phyloP scores from a whole-genome alignment of 1,140 invertebrate genomes.

The Penaeus indicus region DNA sequence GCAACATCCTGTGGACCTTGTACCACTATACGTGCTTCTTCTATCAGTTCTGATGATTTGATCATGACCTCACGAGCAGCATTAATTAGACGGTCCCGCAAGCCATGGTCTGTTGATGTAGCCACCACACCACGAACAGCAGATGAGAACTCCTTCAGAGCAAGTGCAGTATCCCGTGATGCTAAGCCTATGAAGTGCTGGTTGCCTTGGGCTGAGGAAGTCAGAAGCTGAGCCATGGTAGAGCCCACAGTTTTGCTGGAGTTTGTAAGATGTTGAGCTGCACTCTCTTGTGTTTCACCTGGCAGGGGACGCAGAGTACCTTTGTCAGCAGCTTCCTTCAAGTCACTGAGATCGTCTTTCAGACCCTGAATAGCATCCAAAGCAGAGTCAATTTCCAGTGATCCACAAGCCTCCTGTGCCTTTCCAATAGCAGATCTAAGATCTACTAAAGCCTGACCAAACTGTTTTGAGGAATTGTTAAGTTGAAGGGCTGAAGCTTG shows the following conservation, averaged over 20 bases:
- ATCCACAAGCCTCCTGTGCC: constrained; percentile 88
- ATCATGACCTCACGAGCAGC: constrained; percentile 81
- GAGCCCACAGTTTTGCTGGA: constrained; percentile 78
- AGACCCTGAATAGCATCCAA: constrained; percentile 84
- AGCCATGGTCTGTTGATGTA: constrained; percentile 76
- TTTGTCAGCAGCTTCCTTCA: constrained; percentile 80
- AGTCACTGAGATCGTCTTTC: constrained; percentile 85
- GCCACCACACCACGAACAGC: constrained; percentile 82
- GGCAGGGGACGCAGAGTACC: constrained; percentile 85
- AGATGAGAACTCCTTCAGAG: constrained; percentile 79
- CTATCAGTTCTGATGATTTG: constrained; percentile 61
- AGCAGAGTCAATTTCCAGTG: constrained; percentile 87
- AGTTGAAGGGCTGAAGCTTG: constrained; percentile 81
- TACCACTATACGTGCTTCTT: constrained; percentile 63
- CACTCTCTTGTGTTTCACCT: constrained; percentile 86
- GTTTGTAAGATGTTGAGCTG: constrained; percentile 79
- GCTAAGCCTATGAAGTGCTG: constrained; percentile 86
- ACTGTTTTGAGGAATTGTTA: constrained; percentile 80
- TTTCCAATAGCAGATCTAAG: constrained; percentile 84
- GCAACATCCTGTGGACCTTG: constrained; percentile 52
- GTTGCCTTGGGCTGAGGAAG: constrained; percentile 87
- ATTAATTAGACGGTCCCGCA: constrained; percentile 78
- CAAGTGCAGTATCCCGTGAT: constrained; percentile 83
- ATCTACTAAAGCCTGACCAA: constrained; percentile 83
- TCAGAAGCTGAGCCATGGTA: constrained; percentile 84